Percentiles rank a stretch among this genome's conserved stretches.
Evolutionary conservation across 2,888 invertebrate species (phyloP).

Genomic region (Drosophila barbarae): DNA sequence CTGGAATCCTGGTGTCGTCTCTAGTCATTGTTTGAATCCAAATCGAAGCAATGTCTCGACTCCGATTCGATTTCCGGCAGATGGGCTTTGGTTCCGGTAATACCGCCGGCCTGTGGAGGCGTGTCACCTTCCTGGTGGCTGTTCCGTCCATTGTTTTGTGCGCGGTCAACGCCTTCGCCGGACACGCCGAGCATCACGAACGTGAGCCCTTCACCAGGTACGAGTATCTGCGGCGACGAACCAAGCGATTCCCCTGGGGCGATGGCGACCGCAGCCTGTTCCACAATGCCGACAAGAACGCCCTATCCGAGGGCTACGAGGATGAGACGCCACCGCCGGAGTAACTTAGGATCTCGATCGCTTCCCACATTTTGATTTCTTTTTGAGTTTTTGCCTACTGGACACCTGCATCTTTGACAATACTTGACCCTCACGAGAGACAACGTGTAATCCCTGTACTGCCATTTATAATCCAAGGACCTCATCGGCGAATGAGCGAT

Average conservation of each 20-base stretch:
- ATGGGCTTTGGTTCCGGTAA: constrained; percentile 16
- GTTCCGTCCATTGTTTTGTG: constrained; percentile 87
- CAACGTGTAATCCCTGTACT: not conserved
- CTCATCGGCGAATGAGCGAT: not conserved
- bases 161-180: constrained; percentile 84
- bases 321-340: not conserved
- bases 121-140: constrained; percentile 86
- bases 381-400: not conserved
- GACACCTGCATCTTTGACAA: not conserved
- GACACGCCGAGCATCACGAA: constrained; percentile 78
- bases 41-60: constrained; percentile 12
- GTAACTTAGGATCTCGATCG: not conserved
- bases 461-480: not conserved
- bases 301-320: constrained; percentile 90
- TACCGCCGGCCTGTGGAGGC: constrained; percentile 83
- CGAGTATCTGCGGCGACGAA: constrained; percentile 87
- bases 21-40: not conserved
- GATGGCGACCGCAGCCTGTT: constrained; percentile 91
- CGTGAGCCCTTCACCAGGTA: constrained; percentile 86
- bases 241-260: constrained; percentile 95
- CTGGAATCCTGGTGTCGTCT: not conserved
- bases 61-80: constrained; percentile 21
- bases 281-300: constrained; percentile 89
- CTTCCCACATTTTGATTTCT: not conserved
- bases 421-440: not conserved